Evolutionary conservation across 2,888 invertebrate genomes (phyloP), one percentile per base, ranked within the genome.

Genomic region (Epirrita christyi): DNA sequence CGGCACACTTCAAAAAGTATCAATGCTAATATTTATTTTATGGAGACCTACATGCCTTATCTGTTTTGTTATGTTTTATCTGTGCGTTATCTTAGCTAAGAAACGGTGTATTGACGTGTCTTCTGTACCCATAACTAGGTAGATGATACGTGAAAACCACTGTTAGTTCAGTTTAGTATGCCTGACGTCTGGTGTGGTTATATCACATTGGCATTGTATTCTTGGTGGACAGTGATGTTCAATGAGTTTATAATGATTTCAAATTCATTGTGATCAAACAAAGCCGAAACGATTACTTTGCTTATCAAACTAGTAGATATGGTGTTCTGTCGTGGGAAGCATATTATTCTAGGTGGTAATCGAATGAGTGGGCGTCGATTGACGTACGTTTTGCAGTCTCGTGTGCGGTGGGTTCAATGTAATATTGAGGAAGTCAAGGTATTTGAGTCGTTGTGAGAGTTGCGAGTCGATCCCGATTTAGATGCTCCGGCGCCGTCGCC

Each of bases 371-470:
- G 91, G 91, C 84, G 90, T 83, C 82, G 80, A 86, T 86, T 89
- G 88, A 90, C 88, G 90, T 89, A 81, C 80, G 84, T 84, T 88
- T 85, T 78, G 86, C 85, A 83, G 83, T 86, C 85, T 88, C 79
- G 81, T 85, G 85, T 72, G 81, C 80, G 72, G 78, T 75, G 92
- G 88, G 92, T 92, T 92, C 92, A 91, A 91, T 90, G 92, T 92
- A 90, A 90, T 92, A 90, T 92, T 90, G 90, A 92, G 92, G 92
- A 92, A 92, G 91, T 91, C 91, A 91, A 91, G 91, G 92, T 92
- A 92, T 92, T 91, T 91, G 89, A 91, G 89, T 86, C 88, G 90
- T 83, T 79, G 86, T 84, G 90, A 88, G 91, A 89, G 83, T 88
- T 83, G 88, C 83, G 85, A 89, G 88, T 85, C 87, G 87, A 85